Percentiles rank a stretch among this genome's conserved stretches.
Conservation (phyloP, 2,797 vertebrate species). For the Austrolebias charrua region DNA sequence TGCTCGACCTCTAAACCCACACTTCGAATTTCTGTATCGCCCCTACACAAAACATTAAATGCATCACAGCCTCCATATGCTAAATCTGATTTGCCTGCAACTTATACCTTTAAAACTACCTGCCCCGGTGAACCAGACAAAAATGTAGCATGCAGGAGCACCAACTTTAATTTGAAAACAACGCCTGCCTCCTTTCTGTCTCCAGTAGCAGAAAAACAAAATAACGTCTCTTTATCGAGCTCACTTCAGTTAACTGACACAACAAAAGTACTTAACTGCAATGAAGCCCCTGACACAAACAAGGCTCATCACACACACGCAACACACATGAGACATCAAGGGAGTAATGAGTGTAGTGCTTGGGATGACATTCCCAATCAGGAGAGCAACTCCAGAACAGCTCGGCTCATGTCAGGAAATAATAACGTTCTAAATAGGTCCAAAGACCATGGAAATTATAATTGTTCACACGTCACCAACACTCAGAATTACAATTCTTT, state of each 20-base stretch:
- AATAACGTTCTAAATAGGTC: slow-evolving; percentile 24
- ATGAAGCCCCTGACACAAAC: not conserved
- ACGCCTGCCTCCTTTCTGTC: slow-evolving; percentile 2
- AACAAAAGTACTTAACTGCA: slow-evolving; percentile 8
- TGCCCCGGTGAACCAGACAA: slow-evolving; percentile 9
- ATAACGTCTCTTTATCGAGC: slow-evolving; percentile 21
- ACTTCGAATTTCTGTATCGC: slow-evolving; percentile 20
- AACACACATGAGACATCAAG: slow-evolving; percentile 17
- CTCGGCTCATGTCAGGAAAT: slow-evolving; percentile 23
- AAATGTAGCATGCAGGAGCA: slow-evolving; percentile 41
- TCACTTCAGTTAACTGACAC: slow-evolving; percentile 35
- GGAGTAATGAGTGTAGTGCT: slow-evolving; percentile 19
- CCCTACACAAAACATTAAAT: slow-evolving; percentile 12
- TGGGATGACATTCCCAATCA: slow-evolving; percentile 14
- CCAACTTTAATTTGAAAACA: slow-evolving; percentile 30
- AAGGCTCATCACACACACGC: slow-evolving; percentile 5
- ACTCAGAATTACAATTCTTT: slow-evolving; percentile 59
- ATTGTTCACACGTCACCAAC: slow-evolving; percentile 54
- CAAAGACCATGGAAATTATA: slow-evolving; percentile 37
- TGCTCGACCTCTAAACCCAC: slow-evolving; percentile 39
- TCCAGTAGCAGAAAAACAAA: slow-evolving; percentile 36
- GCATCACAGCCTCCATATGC: slow-evolving; percentile 17
- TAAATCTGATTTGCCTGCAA: slow-evolving; percentile 7
- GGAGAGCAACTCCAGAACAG: slow-evolving; percentile 24
- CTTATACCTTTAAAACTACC: slow-evolving; percentile 17